A percentile compares a stretch with the other conserved stretches of the same genome.
phyloP scores from a whole-genome alignment of 92 coral and sea anemone species.

The Scolanthus callimorphus region DNA sequence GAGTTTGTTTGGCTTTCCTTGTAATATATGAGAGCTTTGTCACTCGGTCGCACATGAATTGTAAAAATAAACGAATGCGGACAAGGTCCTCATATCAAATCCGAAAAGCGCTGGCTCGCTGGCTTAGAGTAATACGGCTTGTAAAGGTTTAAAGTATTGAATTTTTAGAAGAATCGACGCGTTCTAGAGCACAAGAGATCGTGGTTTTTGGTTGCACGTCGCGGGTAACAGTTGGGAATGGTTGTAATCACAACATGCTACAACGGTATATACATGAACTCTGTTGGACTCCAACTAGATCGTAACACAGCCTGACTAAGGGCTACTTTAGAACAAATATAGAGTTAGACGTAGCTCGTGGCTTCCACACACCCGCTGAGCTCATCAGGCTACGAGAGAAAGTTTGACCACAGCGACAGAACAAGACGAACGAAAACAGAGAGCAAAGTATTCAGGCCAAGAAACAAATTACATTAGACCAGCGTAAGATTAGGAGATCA shows the following conservation, averaged over 20 bases:
- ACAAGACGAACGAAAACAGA: too few species aligned
- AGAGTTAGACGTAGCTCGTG: background rate
- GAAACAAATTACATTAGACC: too few species aligned
- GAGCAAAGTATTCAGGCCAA: too few species aligned
- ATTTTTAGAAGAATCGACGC: too few species aligned
- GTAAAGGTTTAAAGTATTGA: background rate
- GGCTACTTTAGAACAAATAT: background rate
- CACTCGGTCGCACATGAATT: conserved; percentile 13
- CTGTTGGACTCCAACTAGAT: background rate
- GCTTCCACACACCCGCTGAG: conserved; percentile 40
- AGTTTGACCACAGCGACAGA: background rate
- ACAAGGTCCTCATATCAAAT: background rate
- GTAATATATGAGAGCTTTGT: conserved; percentile 15
- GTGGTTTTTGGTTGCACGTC: too few species aligned
- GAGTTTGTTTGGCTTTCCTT: conserved; percentile 3
- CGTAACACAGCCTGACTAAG: background rate
- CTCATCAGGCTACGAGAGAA: conserved; percentile 27
- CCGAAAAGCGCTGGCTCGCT: background rate
- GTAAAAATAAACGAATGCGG: background rate
- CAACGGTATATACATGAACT: background rate
- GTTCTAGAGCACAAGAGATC: too few species aligned
- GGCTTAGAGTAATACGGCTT: conserved; percentile 4
- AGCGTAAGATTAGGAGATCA: too few species aligned
- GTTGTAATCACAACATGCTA: background rate
- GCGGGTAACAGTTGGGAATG: too few species aligned